Evolutionary conservation across 2,888 invertebrate species (phyloP), one percentile per base, ranked within the genome.

Genomic region (Rhaphigaster nebulosa): DNA sequence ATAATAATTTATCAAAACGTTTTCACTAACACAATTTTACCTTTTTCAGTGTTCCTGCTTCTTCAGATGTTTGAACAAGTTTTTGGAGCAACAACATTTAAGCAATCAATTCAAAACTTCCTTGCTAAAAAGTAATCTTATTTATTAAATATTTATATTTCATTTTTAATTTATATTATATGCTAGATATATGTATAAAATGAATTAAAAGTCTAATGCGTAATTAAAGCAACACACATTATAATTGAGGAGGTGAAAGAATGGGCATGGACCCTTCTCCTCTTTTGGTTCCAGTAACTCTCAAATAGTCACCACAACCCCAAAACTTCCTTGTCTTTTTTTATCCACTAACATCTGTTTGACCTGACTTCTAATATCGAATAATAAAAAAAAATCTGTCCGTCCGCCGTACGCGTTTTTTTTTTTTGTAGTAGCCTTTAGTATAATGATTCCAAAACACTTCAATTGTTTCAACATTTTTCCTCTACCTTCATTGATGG

Each of bases 41-140:
- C 80, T 90, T 65, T 90, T 90, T 34, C 91, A 91, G 91, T 92
- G n/a, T 91, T 89, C 54, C 89, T 91, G 8, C 90, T 92, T 29
- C 97, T 99, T 93, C 95, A 98, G 52, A 99, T 98, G 98, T 95
- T 99, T 93, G 97, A 97, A 93, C 96, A 96, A 92, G 97, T 97
- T 0, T 94, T 98, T 15, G 97, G 98, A 6, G 96, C 96, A 90
- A 94, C 95, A 0, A 96, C 96, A 0, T 98, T 99, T 93, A 96
- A 95, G 93, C 95, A 95, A 87, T 98, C 97, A 4, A 93, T 97
- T 91, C 95, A 95, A 92, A 95, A 95, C 92, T 97, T 97, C 93
- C 95, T 97, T 93, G 94, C 95, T 18, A 95, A 95, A 91, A 95
- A 95, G 95, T 95, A 93, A 93, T n/a, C 23, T 65, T 34, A 18